Conservation (phyloP, 2,797 vertebrate genomes). For the Phrynocephalus vlangalii region DNA sequence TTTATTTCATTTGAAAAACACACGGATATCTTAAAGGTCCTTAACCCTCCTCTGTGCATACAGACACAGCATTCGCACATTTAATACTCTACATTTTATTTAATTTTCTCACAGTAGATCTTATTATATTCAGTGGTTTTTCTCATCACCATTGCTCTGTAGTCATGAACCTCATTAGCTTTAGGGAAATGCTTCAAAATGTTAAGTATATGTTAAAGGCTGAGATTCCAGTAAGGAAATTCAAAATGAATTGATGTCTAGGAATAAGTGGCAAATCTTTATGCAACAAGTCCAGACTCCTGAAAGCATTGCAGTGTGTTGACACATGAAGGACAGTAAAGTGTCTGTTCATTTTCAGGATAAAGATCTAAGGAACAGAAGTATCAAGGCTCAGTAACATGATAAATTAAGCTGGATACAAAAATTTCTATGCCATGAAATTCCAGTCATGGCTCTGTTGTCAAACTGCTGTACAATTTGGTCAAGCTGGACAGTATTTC, state of each 20-base stretch:
- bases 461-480: slow-evolving; percentile 9
- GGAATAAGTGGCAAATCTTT: slow-evolving; percentile 7
- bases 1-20: background rate
- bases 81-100: background rate
- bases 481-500: slow-evolving; percentile 4
- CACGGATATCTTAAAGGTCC: background rate
- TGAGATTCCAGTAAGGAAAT: slow-evolving; percentile 20
- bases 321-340: background rate
- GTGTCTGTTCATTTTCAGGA: background rate
- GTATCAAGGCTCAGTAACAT: background rate
- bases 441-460: background rate
- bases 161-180: slow-evolving; percentile 25
- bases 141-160: background rate
- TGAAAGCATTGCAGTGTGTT: slow-evolving; percentile 5
- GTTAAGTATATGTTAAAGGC: slow-evolving; percentile 25
- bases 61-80: background rate
- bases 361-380: background rate
- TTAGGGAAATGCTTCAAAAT: slow-evolving; percentile 19
- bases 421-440: background rate
- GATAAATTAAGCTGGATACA: background rate
- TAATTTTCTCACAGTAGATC: background rate
- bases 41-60: background rate
- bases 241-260: slow-evolving; percentile 15
- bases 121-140: slow-evolving; percentile 7
- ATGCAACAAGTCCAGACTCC: background rate